These are phyloP conservation scores for Apus apus DNA, from an alignment of 2,113 vertebrate species.

Conservation along the genomic window DNA sequence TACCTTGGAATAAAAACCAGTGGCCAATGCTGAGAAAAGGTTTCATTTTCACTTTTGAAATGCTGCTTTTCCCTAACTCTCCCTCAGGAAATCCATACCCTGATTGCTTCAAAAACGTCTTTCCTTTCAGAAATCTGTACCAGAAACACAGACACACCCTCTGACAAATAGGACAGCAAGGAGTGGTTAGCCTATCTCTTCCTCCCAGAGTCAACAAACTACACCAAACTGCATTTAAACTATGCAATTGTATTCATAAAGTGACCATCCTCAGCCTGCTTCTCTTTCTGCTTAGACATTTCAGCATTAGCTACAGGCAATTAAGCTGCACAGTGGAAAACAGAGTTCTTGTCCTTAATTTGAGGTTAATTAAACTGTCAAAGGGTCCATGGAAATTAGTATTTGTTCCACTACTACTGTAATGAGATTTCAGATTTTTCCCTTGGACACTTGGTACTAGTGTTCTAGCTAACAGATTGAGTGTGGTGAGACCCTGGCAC, in stretches of 20 bases:
- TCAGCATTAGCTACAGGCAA: not conserved
- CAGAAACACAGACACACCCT: not conserved
- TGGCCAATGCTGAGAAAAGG: not conserved
- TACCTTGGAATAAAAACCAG: not conserved
- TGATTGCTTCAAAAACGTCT: not conserved
- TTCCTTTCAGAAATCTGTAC: not conserved
- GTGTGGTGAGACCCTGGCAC: too few species aligned
- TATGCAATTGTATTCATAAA: not conserved
- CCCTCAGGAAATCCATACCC: not conserved
- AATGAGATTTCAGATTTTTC: not conserved
- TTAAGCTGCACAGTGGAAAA: not conserved
- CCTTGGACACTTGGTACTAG: not conserved
- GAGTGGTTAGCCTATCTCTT: not conserved
- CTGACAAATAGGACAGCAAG: fast-evolving
- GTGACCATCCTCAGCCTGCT: not conserved
- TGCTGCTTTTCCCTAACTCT: not conserved
- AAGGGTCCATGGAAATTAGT: not conserved
- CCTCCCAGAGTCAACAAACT: not conserved
- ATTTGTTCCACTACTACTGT: not conserved
- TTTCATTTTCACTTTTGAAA: not conserved
- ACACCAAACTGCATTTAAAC: not conserved
- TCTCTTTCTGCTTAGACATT: not conserved
- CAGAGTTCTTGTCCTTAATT: not conserved
- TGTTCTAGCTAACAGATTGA: not conserved
- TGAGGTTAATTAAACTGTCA: not conserved